A percentile compares a stretch with the other conserved stretches of the same genome.
These are phyloP conservation scores for Varanus komodoensis DNA, from an alignment of 2,113 vertebrate genomes.

Conservation along the genomic window DNA sequence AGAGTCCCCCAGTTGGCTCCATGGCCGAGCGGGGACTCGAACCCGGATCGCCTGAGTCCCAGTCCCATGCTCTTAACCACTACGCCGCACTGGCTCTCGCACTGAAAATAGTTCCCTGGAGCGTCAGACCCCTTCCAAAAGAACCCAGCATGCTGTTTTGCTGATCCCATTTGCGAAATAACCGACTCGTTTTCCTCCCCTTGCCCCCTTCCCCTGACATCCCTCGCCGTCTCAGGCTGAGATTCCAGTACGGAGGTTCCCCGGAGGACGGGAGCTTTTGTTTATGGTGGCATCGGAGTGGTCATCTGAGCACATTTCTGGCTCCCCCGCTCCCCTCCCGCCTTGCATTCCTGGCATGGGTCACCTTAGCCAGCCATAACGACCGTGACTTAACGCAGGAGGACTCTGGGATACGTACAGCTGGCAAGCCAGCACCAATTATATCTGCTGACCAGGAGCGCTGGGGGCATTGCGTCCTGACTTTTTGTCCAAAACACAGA, in stretches of 20 bases:
- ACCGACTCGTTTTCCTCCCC: rapidly evolving
- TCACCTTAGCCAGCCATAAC: background rate
- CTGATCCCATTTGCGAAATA: background rate
- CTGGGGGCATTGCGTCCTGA: background rate
- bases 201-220: background rate
- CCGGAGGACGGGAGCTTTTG: background rate
- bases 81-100: too few species aligned
- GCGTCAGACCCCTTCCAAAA: background rate
- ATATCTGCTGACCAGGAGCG: background rate
- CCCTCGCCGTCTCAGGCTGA: background rate
- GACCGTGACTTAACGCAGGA: background rate
- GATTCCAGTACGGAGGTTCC: background rate
- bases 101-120: background rate
- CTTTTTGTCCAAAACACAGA: background rate
- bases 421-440: background rate
- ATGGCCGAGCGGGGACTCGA: too few species aligned
- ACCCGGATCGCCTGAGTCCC: too few species aligned
- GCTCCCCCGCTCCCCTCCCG: too few species aligned
- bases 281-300: too few species aligned
- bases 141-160: too few species aligned
- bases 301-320: background rate
- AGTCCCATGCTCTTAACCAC: too few species aligned
- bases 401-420: background rate
- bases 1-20: too few species aligned
- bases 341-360: background rate